phyloP scores from a whole-genome alignment of 2,888 invertebrate genomes.

The Scrobipalpa costella region DNA sequence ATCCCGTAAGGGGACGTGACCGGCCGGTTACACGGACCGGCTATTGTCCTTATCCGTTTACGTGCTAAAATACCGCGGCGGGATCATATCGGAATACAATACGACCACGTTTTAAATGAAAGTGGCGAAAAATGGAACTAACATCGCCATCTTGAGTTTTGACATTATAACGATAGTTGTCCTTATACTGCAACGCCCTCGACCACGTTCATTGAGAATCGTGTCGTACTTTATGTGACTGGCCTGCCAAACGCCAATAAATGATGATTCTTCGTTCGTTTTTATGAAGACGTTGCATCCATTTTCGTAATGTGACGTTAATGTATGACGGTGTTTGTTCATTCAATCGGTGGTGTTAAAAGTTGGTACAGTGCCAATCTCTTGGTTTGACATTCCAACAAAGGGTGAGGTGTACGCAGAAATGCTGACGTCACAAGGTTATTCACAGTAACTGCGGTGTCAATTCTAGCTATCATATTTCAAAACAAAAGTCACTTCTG shows the following conservation, averaged over 20 bases:
- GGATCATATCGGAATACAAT: slow-evolving; percentile 37
- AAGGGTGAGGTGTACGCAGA: slow-evolving; percentile 10
- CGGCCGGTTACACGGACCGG: slow-evolving; percentile 42
- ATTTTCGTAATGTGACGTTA: slow-evolving; percentile 56
- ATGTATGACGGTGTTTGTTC: slow-evolving; percentile 51
- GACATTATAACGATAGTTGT: no score
- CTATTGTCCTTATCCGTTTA: slow-evolving; percentile 49
- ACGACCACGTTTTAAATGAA: no score
- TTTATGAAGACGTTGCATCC: slow-evolving; percentile 52
- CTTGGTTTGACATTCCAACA: slow-evolving; percentile 15
- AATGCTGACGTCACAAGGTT: not conserved
- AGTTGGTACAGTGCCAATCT: slow-evolving; percentile 28
- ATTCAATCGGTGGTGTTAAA: slow-evolving; percentile 41
- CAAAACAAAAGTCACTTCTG: no score
- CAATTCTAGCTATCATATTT: no score
- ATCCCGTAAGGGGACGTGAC: slow-evolving; percentile 51
- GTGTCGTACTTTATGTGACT: slow-evolving; percentile 47
- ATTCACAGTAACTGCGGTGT: not conserved
- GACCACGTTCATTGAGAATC: no score
- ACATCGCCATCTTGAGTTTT: no score
- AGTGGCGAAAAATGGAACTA: no score
- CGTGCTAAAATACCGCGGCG: slow-evolving; percentile 46
- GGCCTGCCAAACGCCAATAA: slow-evolving; percentile 49
- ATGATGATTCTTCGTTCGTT: slow-evolving; percentile 42
- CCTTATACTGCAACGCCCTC: no score